Evolutionary conservation across 1,140 invertebrate species (phyloP).

Genomic region (Aphelenchoides avenae): DNA sequence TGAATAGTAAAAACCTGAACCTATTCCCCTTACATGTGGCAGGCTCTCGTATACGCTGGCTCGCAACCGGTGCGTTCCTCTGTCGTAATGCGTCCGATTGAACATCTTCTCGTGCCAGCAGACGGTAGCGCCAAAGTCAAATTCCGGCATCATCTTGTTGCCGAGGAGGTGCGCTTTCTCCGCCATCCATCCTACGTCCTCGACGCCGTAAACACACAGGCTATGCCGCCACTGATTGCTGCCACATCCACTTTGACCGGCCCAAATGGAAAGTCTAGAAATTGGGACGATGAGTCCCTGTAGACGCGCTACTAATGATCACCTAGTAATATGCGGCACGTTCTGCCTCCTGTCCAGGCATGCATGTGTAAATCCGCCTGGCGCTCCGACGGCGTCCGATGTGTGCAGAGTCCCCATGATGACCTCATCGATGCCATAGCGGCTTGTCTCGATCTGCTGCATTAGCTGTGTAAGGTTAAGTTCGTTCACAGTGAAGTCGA

Average conservation of each 20-base stretch:
- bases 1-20: no score
- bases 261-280: slow-evolving; percentile 10
- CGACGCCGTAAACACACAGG: slow-evolving; percentile 15
- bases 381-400: slow-evolving; percentile 10
- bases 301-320: background rate
- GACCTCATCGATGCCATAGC: slow-evolving; percentile 19
- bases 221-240: slow-evolving; percentile 38
- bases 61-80: background rate
- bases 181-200: background rate
- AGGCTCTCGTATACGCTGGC: background rate
- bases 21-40: no score
- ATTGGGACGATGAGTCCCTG: background rate
- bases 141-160: slow-evolving; percentile 61
- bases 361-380: slow-evolving; percentile 20
- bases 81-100: slow-evolving; percentile 15
- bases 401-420: slow-evolving; percentile 5
- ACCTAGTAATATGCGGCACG: background rate
- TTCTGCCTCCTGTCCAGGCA: slow-evolving; percentile 6
- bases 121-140: slow-evolving; percentile 63
- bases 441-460: slow-evolving; percentile 8
- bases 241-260: background rate
- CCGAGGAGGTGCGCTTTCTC: slow-evolving; percentile 64
- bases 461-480: slow-evolving; percentile 14
- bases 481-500: slow-evolving; percentile 21
- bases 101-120: slow-evolving; percentile 23